Evolutionary conservation across 2,888 invertebrate genomes (phyloP).

Genomic region (Cryptocephalus moraei): DNA sequence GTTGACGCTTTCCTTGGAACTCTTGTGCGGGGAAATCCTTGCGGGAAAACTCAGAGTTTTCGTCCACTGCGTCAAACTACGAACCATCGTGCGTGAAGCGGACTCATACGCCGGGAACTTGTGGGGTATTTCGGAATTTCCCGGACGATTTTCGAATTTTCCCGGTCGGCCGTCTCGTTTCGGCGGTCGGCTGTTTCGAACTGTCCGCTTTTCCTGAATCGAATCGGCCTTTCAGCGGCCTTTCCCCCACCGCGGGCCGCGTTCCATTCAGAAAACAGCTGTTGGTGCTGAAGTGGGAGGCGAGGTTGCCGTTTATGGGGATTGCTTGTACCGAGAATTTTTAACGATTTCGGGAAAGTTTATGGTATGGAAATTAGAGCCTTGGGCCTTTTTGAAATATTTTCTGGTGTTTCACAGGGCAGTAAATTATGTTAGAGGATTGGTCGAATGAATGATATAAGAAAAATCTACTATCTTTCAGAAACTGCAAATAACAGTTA

Average conservation of each 20-base stretch:
- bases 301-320: neutral
- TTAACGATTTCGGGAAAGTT: neutral
- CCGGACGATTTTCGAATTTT: neutral
- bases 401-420: too few species aligned
- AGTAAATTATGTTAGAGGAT: too few species aligned
- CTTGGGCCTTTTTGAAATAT: too few species aligned
- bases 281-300: constrained; percentile 19
- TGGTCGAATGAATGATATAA: too few species aligned
- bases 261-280: constrained; percentile 29
- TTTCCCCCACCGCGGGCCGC: constrained; percentile 27
- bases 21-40: constrained; percentile 71
- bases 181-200: neutral
- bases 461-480: too few species aligned
- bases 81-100: constrained; percentile 54
- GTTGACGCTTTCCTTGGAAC: constrained; percentile 59
- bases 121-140: constrained; percentile 5
- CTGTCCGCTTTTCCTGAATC: constrained; percentile 2
- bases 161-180: too few species aligned
- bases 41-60: constrained; percentile 85
- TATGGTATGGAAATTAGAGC: too few species aligned
- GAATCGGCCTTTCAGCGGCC: constrained; percentile 35
- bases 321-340: too few species aligned
- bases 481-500: too few species aligned
- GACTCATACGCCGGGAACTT: neutral
- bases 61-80: constrained; percentile 83